Conservation (phyloP, 2,797 vertebrate species). For the Pteropus rufus region DNA sequence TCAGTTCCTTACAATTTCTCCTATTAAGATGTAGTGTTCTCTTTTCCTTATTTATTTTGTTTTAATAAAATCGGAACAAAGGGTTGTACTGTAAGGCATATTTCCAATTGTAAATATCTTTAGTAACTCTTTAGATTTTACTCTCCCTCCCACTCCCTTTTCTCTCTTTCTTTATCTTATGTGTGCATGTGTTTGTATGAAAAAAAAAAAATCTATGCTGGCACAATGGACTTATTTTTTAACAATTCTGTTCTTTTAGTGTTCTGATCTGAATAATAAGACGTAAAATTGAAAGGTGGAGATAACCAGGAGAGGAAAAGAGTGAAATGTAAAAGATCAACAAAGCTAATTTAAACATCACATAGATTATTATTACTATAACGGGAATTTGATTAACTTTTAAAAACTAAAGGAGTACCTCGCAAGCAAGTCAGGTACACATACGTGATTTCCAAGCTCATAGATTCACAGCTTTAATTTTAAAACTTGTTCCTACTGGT, state of each 20-base stretch:
- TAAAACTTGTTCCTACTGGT: not conserved
- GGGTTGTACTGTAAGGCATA: not conserved
- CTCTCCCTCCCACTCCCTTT: not conserved
- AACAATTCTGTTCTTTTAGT: not conserved
- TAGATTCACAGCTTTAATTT: not conserved
- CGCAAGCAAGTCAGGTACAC: not conserved
- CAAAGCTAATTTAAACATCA: slow-evolving; percentile 2
- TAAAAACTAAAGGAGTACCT: not conserved
- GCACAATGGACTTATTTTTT: not conserved
- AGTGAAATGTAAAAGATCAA: not conserved
- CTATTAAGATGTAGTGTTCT: not conserved
- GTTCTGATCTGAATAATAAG: not conserved
- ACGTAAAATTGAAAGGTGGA: not conserved
- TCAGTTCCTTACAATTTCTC: not conserved
- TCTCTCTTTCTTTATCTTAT: not conserved
- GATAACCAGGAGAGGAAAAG: not conserved
- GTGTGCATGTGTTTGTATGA: not conserved
- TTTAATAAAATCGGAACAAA: slow-evolving; percentile 8
- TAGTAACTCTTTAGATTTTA: not conserved
- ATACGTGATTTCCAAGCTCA: not conserved
- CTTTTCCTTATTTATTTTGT: not conserved
- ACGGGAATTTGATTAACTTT: not conserved
- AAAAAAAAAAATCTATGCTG: not conserved
- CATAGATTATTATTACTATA: not conserved
- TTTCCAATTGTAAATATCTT: not conserved